Percentiles rank a stretch among this genome's conserved stretches.
These are phyloP conservation scores for Chiloscyllium plagiosum DNA, from an alignment of 2,113 vertebrate genomes.

Conservation along the genomic window DNA sequence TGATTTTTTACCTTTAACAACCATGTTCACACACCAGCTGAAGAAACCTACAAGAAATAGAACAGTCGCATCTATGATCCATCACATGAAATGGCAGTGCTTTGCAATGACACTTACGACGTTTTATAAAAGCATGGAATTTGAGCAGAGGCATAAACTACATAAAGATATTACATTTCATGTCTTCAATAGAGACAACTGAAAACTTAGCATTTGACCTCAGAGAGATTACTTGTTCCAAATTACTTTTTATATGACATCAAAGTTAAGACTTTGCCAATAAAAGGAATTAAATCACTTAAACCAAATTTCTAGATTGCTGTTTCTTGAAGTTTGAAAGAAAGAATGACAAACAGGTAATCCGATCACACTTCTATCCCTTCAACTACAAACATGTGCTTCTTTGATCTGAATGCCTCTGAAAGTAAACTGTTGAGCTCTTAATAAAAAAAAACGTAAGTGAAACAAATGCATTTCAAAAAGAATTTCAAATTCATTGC, in stretches of 20 bases:
- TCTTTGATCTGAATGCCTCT: not conserved
- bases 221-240: not conserved
- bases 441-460: not conserved
- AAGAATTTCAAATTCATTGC: not conserved
- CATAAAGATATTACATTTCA: not conserved
- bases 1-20: conserved; percentile 49
- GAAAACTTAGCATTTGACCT: not conserved
- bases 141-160: not conserved
- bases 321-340: not conserved
- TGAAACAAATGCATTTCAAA: not conserved
- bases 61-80: not conserved
- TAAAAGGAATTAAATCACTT: not conserved
- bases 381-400: not conserved
- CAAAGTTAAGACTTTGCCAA: not conserved
- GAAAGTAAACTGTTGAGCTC: not conserved
- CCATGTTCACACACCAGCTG: conserved; percentile 46
- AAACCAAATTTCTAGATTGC: not conserved
- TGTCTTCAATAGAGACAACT: not conserved
- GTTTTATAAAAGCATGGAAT: not conserved
- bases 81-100: not conserved
- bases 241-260: not conserved
- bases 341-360: not conserved
- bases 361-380: not conserved
- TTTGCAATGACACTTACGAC: too few species aligned
- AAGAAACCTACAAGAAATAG: not conserved